Evolutionary conservation across 2,888 invertebrate genomes (phyloP).

Genomic region (Drosophila kokeensis): DNA sequence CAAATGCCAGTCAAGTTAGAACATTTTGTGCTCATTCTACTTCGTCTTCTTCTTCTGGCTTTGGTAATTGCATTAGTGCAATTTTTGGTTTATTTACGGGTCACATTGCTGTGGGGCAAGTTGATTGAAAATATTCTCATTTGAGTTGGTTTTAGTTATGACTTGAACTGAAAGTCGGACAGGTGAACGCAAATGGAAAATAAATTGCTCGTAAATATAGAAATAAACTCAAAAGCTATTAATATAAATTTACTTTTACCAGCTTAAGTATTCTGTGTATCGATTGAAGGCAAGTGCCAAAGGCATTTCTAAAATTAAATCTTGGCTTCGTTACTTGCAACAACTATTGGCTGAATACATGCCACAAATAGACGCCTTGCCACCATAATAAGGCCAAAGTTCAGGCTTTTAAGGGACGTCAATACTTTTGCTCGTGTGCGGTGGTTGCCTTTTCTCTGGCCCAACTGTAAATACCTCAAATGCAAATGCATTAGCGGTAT

Average conservation of each 20-base stretch:
- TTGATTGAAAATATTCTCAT: slow-evolving; percentile 42
- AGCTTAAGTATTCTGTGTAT: slow-evolving; percentile 3
- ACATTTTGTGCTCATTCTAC: slow-evolving; percentile 30
- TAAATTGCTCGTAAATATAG: slow-evolving; percentile 9
- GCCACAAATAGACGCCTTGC: not conserved
- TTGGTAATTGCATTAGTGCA: slow-evolving; percentile 56
- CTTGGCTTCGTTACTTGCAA: slow-evolving; percentile 1
- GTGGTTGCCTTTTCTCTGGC: slow-evolving; percentile 30
- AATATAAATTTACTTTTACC: not conserved
- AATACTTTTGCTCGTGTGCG: slow-evolving; percentile 24
- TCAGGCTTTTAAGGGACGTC: slow-evolving; percentile 41
- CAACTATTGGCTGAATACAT: slow-evolving; percentile 10
- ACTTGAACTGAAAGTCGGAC: slow-evolving; percentile 11
- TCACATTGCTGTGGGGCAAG: slow-evolving; percentile 46
- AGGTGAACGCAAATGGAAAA: slow-evolving; percentile 24
- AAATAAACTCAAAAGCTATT: not conserved
- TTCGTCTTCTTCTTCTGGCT: not conserved
- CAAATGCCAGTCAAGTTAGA: slow-evolving; percentile 83
- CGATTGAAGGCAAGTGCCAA: not conserved
- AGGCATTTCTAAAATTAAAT: slow-evolving; percentile 15
- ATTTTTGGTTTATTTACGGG: slow-evolving; percentile 49
- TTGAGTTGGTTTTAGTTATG: slow-evolving; percentile 50
- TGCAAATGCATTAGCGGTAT: slow-evolving; percentile 69
- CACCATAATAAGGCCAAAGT: slow-evolving; percentile 51
- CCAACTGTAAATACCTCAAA: slow-evolving; percentile 64